phyloP scores from a whole-genome alignment of 2,797 vertebrate species.

The Astyanax mexicanus region DNA sequence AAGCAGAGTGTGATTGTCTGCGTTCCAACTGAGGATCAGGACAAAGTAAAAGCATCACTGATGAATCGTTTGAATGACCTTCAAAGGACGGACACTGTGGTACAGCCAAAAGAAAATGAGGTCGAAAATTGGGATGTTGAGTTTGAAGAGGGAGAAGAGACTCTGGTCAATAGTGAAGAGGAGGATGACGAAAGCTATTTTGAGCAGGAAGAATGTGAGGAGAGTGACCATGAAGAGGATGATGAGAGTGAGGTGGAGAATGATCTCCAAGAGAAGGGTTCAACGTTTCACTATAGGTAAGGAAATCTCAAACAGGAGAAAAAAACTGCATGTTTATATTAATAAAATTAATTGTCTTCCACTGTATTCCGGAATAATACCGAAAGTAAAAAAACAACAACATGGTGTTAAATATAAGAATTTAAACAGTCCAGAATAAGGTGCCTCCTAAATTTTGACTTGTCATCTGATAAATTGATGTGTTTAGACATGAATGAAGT shows the following conservation, averaged over 20 bases:
- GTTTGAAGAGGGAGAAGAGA: neutral
- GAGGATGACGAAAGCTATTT: neutral
- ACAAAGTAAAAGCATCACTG: neutral
- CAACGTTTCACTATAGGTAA: neutral
- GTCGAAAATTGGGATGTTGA: no score
- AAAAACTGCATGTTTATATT: no score
- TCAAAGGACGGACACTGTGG: neutral
- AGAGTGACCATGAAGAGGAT: neutral
- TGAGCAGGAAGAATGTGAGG: neutral
- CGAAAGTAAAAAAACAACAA: neutral
- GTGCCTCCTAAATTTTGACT: no score
- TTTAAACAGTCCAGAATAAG: no score
- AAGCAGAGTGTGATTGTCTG: conserved; percentile 22
- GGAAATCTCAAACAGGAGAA: neutral
- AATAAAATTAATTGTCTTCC: neutral
- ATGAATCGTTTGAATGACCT: neutral
- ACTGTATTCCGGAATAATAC: neutral
- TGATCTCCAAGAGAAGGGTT: neutral
- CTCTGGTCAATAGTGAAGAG: neutral
- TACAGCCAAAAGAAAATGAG: neutral
- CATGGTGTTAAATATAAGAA: no score
- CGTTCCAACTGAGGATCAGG: neutral
- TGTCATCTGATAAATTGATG: no score
- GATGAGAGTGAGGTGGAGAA: neutral
- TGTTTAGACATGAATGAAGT: no score